Evolutionary conservation across 2,797 vertebrate genomes (phyloP), one percentile per base, ranked within the genome.

Genomic region (Moxostoma hubbsi): DNA sequence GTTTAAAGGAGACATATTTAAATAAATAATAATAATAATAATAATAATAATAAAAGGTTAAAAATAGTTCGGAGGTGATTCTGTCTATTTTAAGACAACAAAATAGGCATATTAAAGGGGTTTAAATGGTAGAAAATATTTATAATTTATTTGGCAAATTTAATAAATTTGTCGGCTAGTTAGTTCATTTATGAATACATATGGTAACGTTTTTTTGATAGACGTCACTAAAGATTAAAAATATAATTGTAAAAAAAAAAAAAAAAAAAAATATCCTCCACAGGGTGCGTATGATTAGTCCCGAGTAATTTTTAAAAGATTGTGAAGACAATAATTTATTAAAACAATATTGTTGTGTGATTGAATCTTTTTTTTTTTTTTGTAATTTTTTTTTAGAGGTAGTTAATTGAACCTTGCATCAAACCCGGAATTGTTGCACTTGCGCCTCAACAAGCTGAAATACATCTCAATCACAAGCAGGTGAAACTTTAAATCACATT

Each of bases 401-500:
- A 15, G 55, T 6, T 77, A 55, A 78, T 53, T 61, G 15, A 63
- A 70, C 8, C 11, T 46, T 24, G 24, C 47, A 69, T 65, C 47
- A 51, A 47, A 63, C 24, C 16, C 43, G 43, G 51, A 64, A 71
- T 79, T 63, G 68, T 79, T 79, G 64, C 58, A 62, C 67, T 80
- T 73, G 45, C 8, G 24, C 65, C 5, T 63, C 64, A 69, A 62
- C 24, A 54, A 61, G 46, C 54, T 67, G 54, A 75, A 75, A 62
- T 66, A 6, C 57, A 74, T 74, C 57, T 80, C 62, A 74, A 68
- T 74, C 58, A 74, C 65, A 51, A 65, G 59, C 81, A 79, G 70
- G 65, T 70, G 74, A 76, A 65, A 61, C 65, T 71, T 79, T 75
- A 79, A 74, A 70, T 64, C 67, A 88, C 87, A 91, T 86, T 85